Percentiles rank a stretch among this genome's conserved stretches.
These are phyloP conservation scores for Pachypanchax playfairii DNA, from an alignment of 2,113 vertebrate genomes.

Conservation along the genomic window DNA sequence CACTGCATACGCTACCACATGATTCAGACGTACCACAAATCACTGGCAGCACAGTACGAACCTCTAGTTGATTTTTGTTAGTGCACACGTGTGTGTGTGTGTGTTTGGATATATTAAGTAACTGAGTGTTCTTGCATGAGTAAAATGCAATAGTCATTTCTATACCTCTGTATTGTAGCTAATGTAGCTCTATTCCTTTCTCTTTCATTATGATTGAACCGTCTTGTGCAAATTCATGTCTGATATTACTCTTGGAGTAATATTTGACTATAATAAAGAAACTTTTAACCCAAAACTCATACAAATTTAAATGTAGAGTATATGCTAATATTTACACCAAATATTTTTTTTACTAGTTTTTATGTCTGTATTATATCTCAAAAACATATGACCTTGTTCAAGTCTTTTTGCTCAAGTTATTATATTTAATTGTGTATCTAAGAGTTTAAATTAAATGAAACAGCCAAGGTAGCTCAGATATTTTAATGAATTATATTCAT, in stretches of 20 bases:
- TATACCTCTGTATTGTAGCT: constrained; percentile 41
- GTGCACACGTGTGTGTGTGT: constrained; percentile 13
- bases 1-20: constrained; percentile 19
- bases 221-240: constrained; percentile 18
- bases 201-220: constrained; percentile 65
- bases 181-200: constrained; percentile 21
- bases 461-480: not conserved
- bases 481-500: not conserved
- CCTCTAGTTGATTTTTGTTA: constrained; percentile 18
- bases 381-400: not conserved
- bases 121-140: constrained; percentile 28
- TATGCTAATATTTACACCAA: too few relatives aligned
- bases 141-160: constrained; percentile 62
- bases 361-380: not conserved
- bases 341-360: constrained; percentile 1
- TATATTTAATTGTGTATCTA: not conserved
- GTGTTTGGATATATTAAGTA: constrained; percentile 43
- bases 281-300: not conserved
- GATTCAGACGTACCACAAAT: constrained; percentile 23
- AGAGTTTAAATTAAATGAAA: constrained; percentile 9
- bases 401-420: not conserved
- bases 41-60: constrained; percentile 39
- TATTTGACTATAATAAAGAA: not conserved
- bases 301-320: too few relatives aligned
- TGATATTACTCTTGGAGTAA: not conserved